Evolutionary conservation across 2,113 vertebrate genomes (phyloP), one percentile per base, ranked within the genome.

Genomic region (Takifugu flavidus): DNA sequence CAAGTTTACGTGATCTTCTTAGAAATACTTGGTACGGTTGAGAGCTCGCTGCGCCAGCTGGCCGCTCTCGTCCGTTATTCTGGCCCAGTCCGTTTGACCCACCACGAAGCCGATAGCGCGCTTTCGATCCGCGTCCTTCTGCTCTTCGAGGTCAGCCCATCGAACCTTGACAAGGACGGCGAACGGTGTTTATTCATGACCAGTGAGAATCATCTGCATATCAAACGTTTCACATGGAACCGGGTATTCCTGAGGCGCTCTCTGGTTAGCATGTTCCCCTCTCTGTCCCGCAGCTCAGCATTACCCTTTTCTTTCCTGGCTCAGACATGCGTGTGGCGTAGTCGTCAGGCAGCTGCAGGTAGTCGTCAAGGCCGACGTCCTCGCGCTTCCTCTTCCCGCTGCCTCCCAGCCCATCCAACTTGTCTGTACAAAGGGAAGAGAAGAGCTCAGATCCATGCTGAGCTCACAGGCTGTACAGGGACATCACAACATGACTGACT

Each of bases 21-120:
- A 99, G 87, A 99, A 99, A 89, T 99, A 99, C 88, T 98, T 98
- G 77, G 97, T 99, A 69, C 97, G 96, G 87, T 99, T 99, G 72
- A 99, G 95, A 85, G 97, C 97, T 92, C 90, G 93, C 83, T 98
- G 94, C 27, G 97, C 97, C 82, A 99, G 90, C 79, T 95, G 92
- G 47, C 97, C 97, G 20, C 93, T 98, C 91, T 98, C 96, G 65
- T 99, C 97, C 28, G 97, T 99, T 88, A 99, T 99, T 89, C 94
- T 96, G 85, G 98, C 97, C 97, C 97, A 99, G 62, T 99, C 97
- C 0, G 97, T 99, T 74, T 99, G 97, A 86, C 97, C 97, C 79
- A 99, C 96, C 70, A 99, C 94, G 92, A 99, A 99, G 75, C 97
- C 97, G 25, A 99, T 98, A 25, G 96, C 97, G 26, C 97, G 95